Percentiles rank a stretch among this genome's conserved stretches.
Conservation (phyloP, 2,797 vertebrate species). For the Trichosurus vulpecula region DNA sequence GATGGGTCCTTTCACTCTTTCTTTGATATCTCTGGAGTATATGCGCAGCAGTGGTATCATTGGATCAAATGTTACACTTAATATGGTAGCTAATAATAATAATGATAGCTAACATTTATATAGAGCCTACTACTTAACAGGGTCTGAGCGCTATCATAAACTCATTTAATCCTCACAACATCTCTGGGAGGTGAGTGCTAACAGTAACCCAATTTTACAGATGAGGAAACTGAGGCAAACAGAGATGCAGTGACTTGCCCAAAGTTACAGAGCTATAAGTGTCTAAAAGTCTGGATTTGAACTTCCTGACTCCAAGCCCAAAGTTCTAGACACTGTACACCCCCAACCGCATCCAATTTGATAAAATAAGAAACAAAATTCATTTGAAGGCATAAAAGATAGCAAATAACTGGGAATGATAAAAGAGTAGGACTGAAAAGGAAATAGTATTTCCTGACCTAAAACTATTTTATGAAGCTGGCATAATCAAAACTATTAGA, state of each 20-base stretch:
- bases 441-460: not conserved
- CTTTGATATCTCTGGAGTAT: not conserved
- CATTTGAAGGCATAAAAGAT: not conserved
- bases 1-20: not conserved
- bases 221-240: not conserved
- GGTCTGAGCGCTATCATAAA: not conserved
- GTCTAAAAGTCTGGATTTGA: not conserved
- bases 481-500: not conserved
- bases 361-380: not conserved
- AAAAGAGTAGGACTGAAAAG: not conserved
- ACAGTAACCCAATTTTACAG: not conserved
- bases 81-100: not conserved
- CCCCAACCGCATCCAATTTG: not conserved
- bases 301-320: not conserved
- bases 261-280: not conserved
- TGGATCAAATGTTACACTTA: not conserved
- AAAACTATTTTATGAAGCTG: not conserved
- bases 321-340: not conserved
- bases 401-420: not conserved
- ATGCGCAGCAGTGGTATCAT: not conserved
- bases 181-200: not conserved
- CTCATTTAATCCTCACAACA: not conserved
- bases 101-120: not conserved
- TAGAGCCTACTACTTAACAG: not conserved
- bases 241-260: not conserved